Percentiles rank a stretch among this genome's conserved stretches.
Evolutionary conservation across 2,113 vertebrate species (phyloP).

Genomic region (Grammomys dolichurus): DNA sequence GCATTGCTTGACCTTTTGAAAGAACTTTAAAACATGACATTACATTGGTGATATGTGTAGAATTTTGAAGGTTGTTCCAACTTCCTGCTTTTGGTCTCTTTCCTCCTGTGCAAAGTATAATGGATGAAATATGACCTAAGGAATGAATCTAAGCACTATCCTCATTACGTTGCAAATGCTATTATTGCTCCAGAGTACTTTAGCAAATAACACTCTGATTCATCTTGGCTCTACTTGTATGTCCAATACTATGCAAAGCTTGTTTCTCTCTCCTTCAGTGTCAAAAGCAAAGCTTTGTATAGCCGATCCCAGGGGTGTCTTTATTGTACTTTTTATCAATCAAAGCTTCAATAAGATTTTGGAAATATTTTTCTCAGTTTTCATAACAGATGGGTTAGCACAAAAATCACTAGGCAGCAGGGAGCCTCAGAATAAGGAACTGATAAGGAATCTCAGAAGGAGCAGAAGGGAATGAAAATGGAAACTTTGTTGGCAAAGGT

Average conservation of each 20-base stretch:
- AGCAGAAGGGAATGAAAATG: background rate
- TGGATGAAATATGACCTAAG: conserved; percentile 58
- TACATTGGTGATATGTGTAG: conserved; percentile 13
- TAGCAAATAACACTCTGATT: conserved; percentile 42
- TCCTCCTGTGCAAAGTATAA: conserved; percentile 58
- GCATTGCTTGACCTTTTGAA: conserved; percentile 45
- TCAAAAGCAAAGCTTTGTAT: conserved; percentile 42
- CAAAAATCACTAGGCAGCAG: conserved; percentile 52
- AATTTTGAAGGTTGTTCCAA: conserved; percentile 54
- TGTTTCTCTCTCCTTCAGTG: background rate
- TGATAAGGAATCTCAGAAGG: conserved; percentile 73
- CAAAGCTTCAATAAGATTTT: conserved; percentile 67
- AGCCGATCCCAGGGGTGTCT: conserved; percentile 67
- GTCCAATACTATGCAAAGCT: conserved; percentile 47
- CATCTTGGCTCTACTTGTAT: conserved; percentile 47
- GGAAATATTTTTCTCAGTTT: conserved; percentile 75
- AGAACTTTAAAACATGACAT: conserved; percentile 52
- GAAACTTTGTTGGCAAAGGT: background rate
- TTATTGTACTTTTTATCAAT: conserved; percentile 69
- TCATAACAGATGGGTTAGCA: conserved; percentile 68
- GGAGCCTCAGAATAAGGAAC: background rate
- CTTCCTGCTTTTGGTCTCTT: conserved; percentile 55
- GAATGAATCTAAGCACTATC: conserved; percentile 74
- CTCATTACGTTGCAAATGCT: conserved; percentile 73
- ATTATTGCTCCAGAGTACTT: conserved; percentile 57